Percentiles rank a stretch among this genome's conserved stretches.
Conservation (phyloP, 2,888 invertebrate species). For the Piscicola geometra region DNA sequence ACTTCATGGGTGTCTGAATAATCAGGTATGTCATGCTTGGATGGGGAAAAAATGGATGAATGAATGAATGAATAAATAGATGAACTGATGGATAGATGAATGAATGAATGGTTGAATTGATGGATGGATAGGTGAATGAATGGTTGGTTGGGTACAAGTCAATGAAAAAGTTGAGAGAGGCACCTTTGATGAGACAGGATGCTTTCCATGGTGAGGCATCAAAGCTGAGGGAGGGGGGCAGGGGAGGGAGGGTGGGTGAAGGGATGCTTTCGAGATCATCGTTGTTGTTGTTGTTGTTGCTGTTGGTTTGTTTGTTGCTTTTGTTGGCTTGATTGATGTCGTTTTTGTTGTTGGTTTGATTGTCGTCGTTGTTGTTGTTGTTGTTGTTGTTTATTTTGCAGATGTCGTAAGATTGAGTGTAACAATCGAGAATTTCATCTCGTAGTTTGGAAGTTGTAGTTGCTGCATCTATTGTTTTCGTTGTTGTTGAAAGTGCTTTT, state of each 20-base stretch:
- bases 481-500: too few species aligned
- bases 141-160: not conserved
- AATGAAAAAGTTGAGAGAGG: not conserved
- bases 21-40: too few species aligned
- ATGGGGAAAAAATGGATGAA: too few species aligned
- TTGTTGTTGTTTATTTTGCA: not conserved
- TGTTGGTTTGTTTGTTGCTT: not conserved
- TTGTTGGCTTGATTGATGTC: not conserved
- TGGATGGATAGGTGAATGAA: not conserved
- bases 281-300: not conserved
- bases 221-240: not conserved
- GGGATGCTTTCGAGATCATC: not conserved
- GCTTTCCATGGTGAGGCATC: not conserved
- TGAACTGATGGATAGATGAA: constrained; percentile 11
- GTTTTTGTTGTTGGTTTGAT: not conserved
- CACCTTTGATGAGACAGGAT: not conserved
- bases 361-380: not conserved
- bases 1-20: too few species aligned
- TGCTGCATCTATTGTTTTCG: too few species aligned
- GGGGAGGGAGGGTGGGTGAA: not conserved
- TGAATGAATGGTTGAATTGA: not conserved
- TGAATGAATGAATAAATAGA: too few species aligned
- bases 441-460: too few species aligned
- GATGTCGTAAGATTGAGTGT: not conserved
- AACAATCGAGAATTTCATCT: too few species aligned